Evolutionary conservation across 2,888 invertebrate species (phyloP), one percentile per base, ranked within the genome.

Genomic region (Troides helena): DNA sequence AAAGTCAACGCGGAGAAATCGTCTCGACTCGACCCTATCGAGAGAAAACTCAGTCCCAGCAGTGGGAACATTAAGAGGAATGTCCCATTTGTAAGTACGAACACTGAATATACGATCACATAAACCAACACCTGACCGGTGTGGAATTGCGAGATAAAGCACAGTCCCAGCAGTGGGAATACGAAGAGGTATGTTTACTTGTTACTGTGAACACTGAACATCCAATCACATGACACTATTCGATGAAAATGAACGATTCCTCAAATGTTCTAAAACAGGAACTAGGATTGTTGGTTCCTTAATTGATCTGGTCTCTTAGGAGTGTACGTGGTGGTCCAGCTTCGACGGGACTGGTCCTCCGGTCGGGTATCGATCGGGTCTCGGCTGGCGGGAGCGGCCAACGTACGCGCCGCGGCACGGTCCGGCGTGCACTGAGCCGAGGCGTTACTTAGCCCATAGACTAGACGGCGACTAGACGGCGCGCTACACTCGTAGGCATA

Each of bases 381-480:
- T 78, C 77, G 77, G 62, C 56, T 39, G 67, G 64, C n/a, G 69
- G 68, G 59, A 60, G 66, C 25, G 69, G 70, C 70, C 71, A 76
- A 79, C 77, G 81, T 83, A 84, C 84, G 83, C 79, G 79, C 77
- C 81, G 81, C 81, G 80, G 83, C 88, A 80, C 86, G 85, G 76
- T 79, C 83, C 79, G 83, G 77, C 82, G 86, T 83, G 87, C 86
- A 90, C 90, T 90, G 85, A 82, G 78, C 79, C 73, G 72, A 76
- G 72, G 63, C 73, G 73, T 67, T 72, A 78, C 77, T 77, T 77
- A 74, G 74, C 67, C 39, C 78, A 80, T 74, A 80, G 81, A 85
- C 58, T 73, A 74, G 72, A 73, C 73, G 72, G 62, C 12, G 17
- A 39, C 7, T 8, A 30, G 46, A 39, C 39, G 39, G 39, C 39